A percentile compares a stretch with the other conserved stretches of the same genome.
Conservation (phyloP, 1,140 invertebrate genomes). For the Calephelis nemesis region DNA sequence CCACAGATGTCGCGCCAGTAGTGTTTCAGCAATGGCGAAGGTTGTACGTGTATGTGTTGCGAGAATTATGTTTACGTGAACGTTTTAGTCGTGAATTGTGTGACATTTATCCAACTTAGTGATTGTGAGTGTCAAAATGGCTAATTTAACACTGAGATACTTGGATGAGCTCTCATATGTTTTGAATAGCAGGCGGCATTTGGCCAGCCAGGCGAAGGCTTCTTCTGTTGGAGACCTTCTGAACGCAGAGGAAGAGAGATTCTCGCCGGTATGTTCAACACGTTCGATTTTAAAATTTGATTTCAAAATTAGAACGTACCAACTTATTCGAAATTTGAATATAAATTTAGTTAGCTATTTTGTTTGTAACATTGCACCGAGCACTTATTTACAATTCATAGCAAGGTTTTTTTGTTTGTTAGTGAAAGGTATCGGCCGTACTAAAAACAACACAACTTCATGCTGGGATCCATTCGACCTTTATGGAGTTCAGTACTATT, state of each 20-base stretch:
- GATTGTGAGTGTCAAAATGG: constrained; percentile 55
- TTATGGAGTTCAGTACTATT: constrained; percentile 17
- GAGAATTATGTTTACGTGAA: constrained; percentile 55
- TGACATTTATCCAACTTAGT: constrained; percentile 46
- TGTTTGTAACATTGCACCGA: not conserved
- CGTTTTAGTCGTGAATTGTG: constrained; percentile 37
- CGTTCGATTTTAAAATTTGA: not conserved
- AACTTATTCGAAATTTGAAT: not conserved
- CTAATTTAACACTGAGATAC: constrained; percentile 69
- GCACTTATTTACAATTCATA: not conserved
- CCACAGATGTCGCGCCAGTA: constrained; percentile 39
- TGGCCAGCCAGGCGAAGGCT: constrained; percentile 61
- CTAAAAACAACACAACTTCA: not conserved
- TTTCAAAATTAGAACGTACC: not conserved
- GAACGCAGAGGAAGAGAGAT: constrained; percentile 65
- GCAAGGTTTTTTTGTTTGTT: constrained; percentile 5
- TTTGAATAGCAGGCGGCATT: constrained; percentile 62
- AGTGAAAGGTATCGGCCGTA: constrained; percentile 11
- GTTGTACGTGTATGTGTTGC: constrained; percentile 31
- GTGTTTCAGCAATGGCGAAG: constrained; percentile 46
- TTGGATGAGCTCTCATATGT: constrained; percentile 76
- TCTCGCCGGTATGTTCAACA: constrained; percentile 52
- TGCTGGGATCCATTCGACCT: constrained; percentile 9
- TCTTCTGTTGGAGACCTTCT: constrained; percentile 73
- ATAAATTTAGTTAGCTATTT: not conserved